phyloP scores from a whole-genome alignment of 2,797 vertebrate species.

The Brotogeris chrysoptera region DNA sequence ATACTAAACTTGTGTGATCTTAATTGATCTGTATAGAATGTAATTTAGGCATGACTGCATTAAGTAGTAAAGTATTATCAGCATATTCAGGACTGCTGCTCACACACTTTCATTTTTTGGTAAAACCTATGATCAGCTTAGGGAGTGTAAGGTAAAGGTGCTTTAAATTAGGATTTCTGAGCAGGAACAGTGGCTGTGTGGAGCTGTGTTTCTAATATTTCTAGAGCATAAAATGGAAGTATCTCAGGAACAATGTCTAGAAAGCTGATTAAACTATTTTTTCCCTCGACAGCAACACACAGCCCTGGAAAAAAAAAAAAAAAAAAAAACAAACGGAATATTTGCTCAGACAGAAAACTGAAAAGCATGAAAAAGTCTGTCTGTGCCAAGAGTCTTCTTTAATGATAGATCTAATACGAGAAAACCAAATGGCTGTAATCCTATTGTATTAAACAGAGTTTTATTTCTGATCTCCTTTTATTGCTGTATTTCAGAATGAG shows the following conservation, averaged over 20 bases:
- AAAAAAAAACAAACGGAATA: background rate
- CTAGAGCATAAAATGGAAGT: background rate
- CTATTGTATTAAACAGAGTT: background rate
- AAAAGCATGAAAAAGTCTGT: background rate
- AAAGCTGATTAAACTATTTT: background rate
- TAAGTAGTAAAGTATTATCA: background rate
- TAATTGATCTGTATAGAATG: background rate
- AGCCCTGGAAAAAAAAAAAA: background rate
- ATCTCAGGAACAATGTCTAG: background rate
- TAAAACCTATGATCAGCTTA: background rate
- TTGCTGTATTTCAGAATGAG: background rate
- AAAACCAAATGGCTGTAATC: background rate
- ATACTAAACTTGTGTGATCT: background rate
- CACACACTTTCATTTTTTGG: background rate
- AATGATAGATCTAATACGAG: background rate
- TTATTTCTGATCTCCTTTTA: background rate
- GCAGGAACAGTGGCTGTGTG: background rate
- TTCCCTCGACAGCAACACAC: background rate
- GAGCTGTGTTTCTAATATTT: background rate
- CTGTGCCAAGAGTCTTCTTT: background rate
- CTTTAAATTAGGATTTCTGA: background rate
- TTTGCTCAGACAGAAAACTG: background rate
- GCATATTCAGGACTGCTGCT: background rate
- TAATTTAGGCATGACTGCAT: background rate
- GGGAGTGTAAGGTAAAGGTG: background rate